Conservation (phyloP, 2,113 vertebrate genomes). For the Scartelaos histophorus region DNA sequence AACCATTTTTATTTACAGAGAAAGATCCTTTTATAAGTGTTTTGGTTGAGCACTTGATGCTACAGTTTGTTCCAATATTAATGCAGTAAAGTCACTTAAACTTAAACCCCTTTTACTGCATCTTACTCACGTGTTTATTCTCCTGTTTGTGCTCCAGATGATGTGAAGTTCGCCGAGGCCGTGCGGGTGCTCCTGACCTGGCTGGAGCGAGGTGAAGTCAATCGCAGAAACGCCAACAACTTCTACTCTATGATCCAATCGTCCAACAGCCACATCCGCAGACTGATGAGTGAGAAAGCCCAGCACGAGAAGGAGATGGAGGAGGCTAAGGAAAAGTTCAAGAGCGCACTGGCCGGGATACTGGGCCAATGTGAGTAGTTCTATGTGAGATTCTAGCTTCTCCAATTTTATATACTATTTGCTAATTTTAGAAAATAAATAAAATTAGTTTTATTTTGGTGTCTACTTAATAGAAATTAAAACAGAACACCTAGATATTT, state of each 20-base stretch:
- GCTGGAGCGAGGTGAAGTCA: constrained; percentile 94
- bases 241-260: constrained; percentile 99
- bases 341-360: constrained; percentile 89
- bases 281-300: constrained; percentile 87
- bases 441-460: neutral
- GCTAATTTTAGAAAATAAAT: neutral
- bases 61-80: neutral
- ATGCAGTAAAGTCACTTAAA: too few relatives aligned
- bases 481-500: neutral
- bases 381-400: neutral
- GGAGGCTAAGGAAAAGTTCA: constrained; percentile 95
- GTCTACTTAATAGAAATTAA: constrained; percentile 28
- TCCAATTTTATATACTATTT: neutral
- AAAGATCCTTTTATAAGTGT: neutral
- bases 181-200: constrained; percentile 91
- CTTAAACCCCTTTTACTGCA: neutral
- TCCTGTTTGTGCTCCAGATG: constrained; percentile 75
- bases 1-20: neutral
- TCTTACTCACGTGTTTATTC: neutral
- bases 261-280: constrained; percentile 91
- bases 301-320: constrained; percentile 95
- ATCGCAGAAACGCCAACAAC: constrained; percentile 93
- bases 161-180: constrained; percentile 88
- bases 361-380: constrained; percentile 79
- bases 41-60: neutral